Percentiles rank a stretch among this genome's conserved stretches.
These are phyloP conservation scores for Trachelus tabidus DNA, from an alignment of 2,888 invertebrate genomes.

Conservation along the genomic window DNA sequence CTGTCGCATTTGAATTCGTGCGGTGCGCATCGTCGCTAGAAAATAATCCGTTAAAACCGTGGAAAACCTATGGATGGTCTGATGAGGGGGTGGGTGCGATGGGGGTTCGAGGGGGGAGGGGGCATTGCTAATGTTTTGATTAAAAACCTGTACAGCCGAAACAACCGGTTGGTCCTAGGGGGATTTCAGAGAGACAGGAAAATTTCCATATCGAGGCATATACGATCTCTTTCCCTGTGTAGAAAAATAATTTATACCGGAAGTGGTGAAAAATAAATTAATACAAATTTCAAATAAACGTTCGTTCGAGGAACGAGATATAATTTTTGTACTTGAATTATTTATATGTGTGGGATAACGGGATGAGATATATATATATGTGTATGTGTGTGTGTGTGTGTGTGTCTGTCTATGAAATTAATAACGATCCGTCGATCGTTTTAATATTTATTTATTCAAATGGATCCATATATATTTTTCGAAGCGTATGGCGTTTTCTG, in stretches of 20 bases:
- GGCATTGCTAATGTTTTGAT: neutral
- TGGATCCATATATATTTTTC: neutral
- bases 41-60: conserved; percentile 37
- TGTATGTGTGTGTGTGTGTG: too few relatives aligned
- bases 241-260: neutral
- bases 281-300: neutral
- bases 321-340: neutral
- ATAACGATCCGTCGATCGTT: neutral
- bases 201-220: neutral
- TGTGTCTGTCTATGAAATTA: neutral
- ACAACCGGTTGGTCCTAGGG: neutral
- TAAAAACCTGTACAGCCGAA: neutral
- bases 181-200: neutral
- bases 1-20: conserved; percentile 51
- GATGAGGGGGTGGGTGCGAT: conserved; percentile 3
- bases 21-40: conserved; percentile 29
- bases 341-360: neutral
- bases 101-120: neutral
- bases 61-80: conserved; percentile 33
- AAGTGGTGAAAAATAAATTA: neutral
- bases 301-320: neutral
- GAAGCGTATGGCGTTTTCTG: too few relatives aligned
- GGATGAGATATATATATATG: neutral
- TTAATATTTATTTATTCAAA: neutral
- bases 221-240: neutral